Base-by-base conservation (phyloP, 1,140 invertebrate species). In the Zaprionus tsacasi region DNA sequence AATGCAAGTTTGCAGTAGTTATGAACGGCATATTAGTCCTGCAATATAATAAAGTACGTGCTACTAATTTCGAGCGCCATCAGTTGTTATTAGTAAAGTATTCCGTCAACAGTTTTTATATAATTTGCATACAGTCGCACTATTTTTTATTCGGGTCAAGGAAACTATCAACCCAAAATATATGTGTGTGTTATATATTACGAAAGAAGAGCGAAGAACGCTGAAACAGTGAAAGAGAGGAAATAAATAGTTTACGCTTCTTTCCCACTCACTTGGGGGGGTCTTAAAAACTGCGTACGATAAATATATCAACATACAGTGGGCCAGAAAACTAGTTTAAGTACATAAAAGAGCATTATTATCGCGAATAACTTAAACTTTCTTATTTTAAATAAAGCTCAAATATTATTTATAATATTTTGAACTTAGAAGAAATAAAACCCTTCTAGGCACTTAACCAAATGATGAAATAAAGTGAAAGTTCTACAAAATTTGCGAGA, bases 111-210 rank as follows among this genome's bases (percentile, higher is more conserved):
- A 61, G 21, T 73, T 50, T 17, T 56, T 15, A 70, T 52, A 80
- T 79, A 75, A 80, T 77, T 78, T 52, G 54, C 56, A 68, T 80
- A 71, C 59, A 76, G 43, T 56, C 21, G 74, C 70, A 63, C 33
- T 43, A 33, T 72, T 61, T 45, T 45, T 69, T 67, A 89, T 89
- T 89, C 38, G 70, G 85, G 85, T 81, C 85, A 89, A 89, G 85
- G 81, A 89, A 89, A 89, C 68, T 81, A 83, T 83, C 78, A 89
- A 88, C 73, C n/a, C 35, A 55, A 30, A 45, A 59, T 35, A 36
- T 25, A 38, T 50, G 33, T 25, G 54, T 45, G 3, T 45, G 40
- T 8, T 43, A n/a, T 3, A 54, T 55, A 40, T 52, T n/a, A 13
- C 36, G 33, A 54, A 21, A 54, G 12, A 21, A 21, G 35, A 57